Evolutionary conservation across 2,113 vertebrate species (phyloP).

Genomic region (Proteles cristata): DNA sequence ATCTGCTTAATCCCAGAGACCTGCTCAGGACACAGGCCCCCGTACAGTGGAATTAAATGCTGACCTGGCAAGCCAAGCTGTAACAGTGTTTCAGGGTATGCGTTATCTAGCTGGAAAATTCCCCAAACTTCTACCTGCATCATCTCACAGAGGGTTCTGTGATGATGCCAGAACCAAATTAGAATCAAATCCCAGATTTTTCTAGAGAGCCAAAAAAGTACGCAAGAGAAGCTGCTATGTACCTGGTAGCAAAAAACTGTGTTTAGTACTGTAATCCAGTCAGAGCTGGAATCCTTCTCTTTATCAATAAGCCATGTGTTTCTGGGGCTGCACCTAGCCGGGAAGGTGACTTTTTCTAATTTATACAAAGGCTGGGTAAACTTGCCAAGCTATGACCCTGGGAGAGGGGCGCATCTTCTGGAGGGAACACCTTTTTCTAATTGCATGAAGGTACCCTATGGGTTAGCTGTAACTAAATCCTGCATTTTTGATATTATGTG

Average conservation of each 20-base stretch:
- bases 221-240: not conserved
- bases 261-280: not conserved
- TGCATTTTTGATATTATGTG: slow-evolving; percentile 22
- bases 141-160: not conserved
- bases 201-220: not conserved
- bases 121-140: not conserved
- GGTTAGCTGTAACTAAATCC: not conserved
- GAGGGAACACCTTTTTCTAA: not conserved
- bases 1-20: not conserved
- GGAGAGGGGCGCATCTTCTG: not conserved
- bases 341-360: not conserved
- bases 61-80: not conserved
- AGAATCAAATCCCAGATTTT: slow-evolving; percentile 26
- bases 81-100: not conserved
- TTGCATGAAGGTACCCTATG: not conserved
- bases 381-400: not conserved
- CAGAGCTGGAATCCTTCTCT: not conserved
- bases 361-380: not conserved
- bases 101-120: not conserved
- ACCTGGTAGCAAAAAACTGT: not conserved
- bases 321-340: not conserved
- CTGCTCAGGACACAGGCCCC: not conserved
- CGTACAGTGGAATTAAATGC: not conserved
- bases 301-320: not conserved
- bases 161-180: slow-evolving; percentile 39